Base-by-base conservation (phyloP, 2,797 vertebrate genomes). In the Alfaro cultratus region DNA sequence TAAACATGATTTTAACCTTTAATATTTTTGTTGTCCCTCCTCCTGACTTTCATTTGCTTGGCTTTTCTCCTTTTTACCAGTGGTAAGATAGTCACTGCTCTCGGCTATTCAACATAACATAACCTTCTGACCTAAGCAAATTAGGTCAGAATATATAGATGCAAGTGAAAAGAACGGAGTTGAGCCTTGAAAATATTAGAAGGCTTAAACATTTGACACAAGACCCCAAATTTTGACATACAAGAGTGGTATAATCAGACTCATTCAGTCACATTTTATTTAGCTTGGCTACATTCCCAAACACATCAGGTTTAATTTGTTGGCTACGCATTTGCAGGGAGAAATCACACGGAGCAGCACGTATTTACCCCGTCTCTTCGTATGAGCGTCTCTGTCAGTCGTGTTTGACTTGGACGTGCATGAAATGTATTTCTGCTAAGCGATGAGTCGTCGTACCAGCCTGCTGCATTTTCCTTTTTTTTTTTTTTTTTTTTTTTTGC, bases 131-230 rank as follows among this genome's bases (percentile, higher is more conserved):
- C n/a, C n/a, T n/a, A n/a, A 83, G 74, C 84, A 85, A 88, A 80
- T 92, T 82, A 83, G 75, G 1, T 45, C 1, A 64, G 82, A 73
- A 83, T 72, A 79, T 60, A 80, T 78, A 55, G 26, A 0, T 45
- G 73, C 64, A 77, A 67, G 74, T 84, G 60, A 83, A 74, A 84
- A 82, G 74, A 91, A 90, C 80, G 15, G 2, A 67, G 51, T 34
- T 71, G 3, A 53, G 79, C 51, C 5, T 21, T 39, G 18, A 39
- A 60, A 64, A 34, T 64, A 39, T 23, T 23, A 23, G 34, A 67
- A 21, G 39, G 34, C 10, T 23, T 67, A 23, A 39, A 11, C 18
- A 68, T 68, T 11, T 26, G 18, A 68, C 64, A 68, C 34, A 34
- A 15, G 31, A 62, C 31, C 5, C 6, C 2, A 18, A 6, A 34